Evolutionary conservation across 2,888 invertebrate species (phyloP).

Genomic region (Lomographa bimaculata): DNA sequence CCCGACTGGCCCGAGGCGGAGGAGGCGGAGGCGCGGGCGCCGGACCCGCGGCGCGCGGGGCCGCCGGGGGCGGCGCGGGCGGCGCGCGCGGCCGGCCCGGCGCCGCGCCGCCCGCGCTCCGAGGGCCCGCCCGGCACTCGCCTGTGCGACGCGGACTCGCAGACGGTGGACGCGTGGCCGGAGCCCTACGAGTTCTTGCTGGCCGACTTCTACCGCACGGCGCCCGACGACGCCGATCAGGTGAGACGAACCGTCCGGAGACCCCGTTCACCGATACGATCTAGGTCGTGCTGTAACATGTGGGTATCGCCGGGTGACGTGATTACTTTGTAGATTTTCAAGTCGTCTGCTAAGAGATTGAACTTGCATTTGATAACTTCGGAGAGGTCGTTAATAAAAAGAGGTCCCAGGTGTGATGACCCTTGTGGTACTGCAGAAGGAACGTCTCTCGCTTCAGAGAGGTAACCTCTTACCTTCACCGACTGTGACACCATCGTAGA

Average conservation of each 20-base stretch:
- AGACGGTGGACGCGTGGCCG: slow-evolving; percentile 88
- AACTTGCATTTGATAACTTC: no score
- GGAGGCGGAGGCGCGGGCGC: slow-evolving; percentile 30
- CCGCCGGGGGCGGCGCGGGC: slow-evolving; percentile 32
- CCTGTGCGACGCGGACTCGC: slow-evolving; percentile 57
- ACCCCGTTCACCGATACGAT: neutral
- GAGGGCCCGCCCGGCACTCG: slow-evolving; percentile 20
- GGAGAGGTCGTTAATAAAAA: no score
- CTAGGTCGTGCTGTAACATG: no score
- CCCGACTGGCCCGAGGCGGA: slow-evolving; percentile 35
- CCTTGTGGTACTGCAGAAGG: no score
- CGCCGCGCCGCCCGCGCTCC: slow-evolving; percentile 38
- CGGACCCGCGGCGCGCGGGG: slow-evolving; percentile 29
- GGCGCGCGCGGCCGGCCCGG: slow-evolving; percentile 31
- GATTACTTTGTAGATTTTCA: no score
- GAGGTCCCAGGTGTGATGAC: no score
- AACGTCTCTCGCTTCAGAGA: no score
- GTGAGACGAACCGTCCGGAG: slow-evolving; percentile 30
- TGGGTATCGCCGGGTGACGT: no score
- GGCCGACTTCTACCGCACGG: slow-evolving; percentile 84
- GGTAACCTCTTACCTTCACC: no score
- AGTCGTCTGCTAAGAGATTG: no score
- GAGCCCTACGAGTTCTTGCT: slow-evolving; percentile 90
- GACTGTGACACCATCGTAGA: no score
- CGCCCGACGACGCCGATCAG: slow-evolving; percentile 54